Percentiles rank a stretch among this genome's conserved stretches.
phyloP scores from a whole-genome alignment of 92 coral and sea anemone genomes.

The Zoanthus gigantus region DNA sequence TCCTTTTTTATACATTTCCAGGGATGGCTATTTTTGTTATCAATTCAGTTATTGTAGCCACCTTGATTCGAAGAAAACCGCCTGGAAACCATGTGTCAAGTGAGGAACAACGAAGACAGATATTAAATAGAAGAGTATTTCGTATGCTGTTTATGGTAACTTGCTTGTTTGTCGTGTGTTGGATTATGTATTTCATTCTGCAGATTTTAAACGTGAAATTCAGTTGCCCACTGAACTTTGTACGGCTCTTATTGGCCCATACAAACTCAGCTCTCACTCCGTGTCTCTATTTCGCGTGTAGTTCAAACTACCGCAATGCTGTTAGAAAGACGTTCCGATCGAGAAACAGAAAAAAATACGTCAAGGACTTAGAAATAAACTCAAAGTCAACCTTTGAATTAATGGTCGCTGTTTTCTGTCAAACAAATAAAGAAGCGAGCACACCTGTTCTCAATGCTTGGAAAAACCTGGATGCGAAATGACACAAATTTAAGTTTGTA shows the following conservation, averaged over 20 bases:
- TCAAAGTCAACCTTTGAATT: not conserved
- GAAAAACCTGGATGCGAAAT: no score
- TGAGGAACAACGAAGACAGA: constrained; percentile 7
- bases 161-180: constrained; percentile 22
- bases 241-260: constrained; percentile 31
- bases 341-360: no score
- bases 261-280: constrained; percentile 21
- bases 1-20: constrained; percentile 17
- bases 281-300: constrained; percentile 17
- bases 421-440: not conserved
- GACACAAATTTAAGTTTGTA: no score
- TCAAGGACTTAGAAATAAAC: not conserved
- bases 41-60: constrained; percentile 4
- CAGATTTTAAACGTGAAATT: not conserved
- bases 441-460: not conserved
- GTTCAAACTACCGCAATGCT: not conserved
- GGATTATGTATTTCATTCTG: constrained; percentile 30
- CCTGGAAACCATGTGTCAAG: constrained; percentile 4
- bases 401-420: not conserved
- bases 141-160: constrained; percentile 33
- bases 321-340: not conserved
- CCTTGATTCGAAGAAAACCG: not conserved
- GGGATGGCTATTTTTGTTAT: not conserved
- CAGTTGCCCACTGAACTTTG: constrained; percentile 17
- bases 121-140: constrained; percentile 20